Percentiles rank a stretch among this genome's conserved stretches.
Evolutionary conservation across 2,888 invertebrate species (phyloP).

Genomic region (Pollenia angustigena): DNA sequence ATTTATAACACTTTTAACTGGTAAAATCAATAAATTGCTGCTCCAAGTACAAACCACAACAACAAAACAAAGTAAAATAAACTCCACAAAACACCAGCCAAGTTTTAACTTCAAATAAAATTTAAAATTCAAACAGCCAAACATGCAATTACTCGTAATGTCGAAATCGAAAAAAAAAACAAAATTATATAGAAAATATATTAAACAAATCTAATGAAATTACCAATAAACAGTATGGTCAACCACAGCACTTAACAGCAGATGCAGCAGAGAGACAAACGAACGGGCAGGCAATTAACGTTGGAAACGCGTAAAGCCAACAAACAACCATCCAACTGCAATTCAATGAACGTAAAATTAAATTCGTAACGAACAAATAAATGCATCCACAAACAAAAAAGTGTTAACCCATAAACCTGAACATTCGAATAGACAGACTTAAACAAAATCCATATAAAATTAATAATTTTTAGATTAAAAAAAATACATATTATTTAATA

Average conservation of each 20-base stretch:
- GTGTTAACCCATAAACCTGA: constrained; percentile 54
- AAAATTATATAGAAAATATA: constrained; percentile 16
- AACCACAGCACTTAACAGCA: constrained; percentile 20
- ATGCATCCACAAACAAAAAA: constrained; percentile 33
- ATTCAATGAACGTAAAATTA: constrained; percentile 55
- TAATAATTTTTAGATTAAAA: constrained; percentile 16
- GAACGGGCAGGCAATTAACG: constrained; percentile 14
- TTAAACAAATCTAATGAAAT: constrained; percentile 49
- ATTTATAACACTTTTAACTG: constrained; percentile 51
- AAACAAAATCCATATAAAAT: constrained; percentile 12
- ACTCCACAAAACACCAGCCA: constrained; percentile 23
- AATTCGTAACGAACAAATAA: constrained; percentile 40
- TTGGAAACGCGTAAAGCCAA: constrained; percentile 55
- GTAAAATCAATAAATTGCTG: constrained; percentile 48
- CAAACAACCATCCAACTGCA: constrained; percentile 43
- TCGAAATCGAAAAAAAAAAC: constrained; percentile 47
- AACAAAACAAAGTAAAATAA: constrained; percentile 19
- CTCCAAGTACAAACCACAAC: constrained; percentile 16
- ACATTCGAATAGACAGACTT: constrained; percentile 6
- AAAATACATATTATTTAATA: constrained; percentile 34
- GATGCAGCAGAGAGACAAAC: constrained; percentile 14
- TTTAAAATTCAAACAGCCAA: constrained; percentile 44
- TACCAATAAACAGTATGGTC: constrained; percentile 36
- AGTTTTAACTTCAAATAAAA: constrained; percentile 10
- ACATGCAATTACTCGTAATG: constrained; percentile 55